phyloP scores from a whole-genome alignment of 2,888 invertebrate species.

The Spialia ferax region DNA sequence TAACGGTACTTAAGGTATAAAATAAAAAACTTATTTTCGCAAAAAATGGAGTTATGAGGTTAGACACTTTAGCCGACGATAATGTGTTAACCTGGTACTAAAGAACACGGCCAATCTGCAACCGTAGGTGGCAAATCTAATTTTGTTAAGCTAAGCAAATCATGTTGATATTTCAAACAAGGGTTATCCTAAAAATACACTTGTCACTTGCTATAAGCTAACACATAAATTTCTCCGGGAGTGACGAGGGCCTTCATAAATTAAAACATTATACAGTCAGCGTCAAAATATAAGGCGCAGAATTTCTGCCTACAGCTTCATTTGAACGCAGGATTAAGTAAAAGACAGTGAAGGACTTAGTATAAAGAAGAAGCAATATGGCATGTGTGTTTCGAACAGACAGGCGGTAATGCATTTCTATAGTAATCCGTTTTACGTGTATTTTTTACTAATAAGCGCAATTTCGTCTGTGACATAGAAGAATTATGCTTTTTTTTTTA shows the following conservation, averaged over 20 bases:
- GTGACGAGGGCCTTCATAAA: constrained; percentile 15
- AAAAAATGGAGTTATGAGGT: no score
- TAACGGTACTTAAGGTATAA: no score
- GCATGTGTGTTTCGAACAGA: background rate
- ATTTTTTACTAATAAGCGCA: no score
- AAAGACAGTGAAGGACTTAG: background rate
- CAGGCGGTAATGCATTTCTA: no score
- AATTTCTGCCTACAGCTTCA: background rate
- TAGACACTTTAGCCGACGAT: no score
- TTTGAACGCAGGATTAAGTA: background rate
- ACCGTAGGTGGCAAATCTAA: background rate
- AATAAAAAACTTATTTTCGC: no score
- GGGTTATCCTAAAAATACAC: constrained; percentile 24
- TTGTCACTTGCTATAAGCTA: constrained; percentile 11
- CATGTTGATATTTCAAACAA: constrained; percentile 10
- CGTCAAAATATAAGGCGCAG: constrained; percentile 3
- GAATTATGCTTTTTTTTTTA: no score
- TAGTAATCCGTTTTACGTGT: no score
- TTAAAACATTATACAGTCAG: constrained; percentile 15
- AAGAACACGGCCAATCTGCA: no score
- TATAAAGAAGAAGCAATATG: no score
- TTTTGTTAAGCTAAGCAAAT: background rate
- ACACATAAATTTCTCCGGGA: background rate
- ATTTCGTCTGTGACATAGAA: no score
- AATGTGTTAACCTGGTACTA: no score